phyloP scores from a whole-genome alignment of 2,888 invertebrate genomes.

The Creontiades dilutus region DNA sequence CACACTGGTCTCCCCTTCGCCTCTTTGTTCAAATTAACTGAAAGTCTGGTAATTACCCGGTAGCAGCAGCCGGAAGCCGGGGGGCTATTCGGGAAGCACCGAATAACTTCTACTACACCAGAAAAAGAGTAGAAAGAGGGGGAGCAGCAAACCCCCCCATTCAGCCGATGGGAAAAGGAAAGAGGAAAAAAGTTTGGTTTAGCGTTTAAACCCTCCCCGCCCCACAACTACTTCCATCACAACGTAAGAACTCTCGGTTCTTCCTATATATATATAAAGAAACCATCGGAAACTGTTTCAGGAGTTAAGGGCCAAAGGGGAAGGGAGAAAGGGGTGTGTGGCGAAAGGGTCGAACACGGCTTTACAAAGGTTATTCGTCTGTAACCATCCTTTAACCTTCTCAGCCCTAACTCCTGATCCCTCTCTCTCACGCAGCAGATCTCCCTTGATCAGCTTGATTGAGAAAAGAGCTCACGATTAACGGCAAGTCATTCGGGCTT shows the following conservation, averaged over 20 bases:
- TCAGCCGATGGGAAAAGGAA: conserved; percentile 5
- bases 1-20: neutral
- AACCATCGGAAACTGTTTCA: conserved; percentile 17
- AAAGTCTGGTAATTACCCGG: conserved; percentile 64
- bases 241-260: neutral
- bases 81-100: conserved; percentile 16
- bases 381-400: conserved; percentile 3
- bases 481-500: conserved; percentile 28
- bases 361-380: conserved; percentile 50
- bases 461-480: conserved; percentile 57
- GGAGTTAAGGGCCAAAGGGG: conserved; percentile 22
- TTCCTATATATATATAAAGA: neutral
- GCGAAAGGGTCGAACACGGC: conserved; percentile 45
- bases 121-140: neutral
- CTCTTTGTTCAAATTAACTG: conserved; percentile 66
- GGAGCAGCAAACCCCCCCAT: neutral
- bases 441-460: conserved; percentile 64
- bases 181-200: conserved; percentile 55
- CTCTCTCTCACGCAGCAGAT: neutral
- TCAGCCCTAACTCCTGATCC: neutral
- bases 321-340: neutral
- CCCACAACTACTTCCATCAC: neutral
- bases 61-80: neutral
- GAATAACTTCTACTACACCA: conserved; percentile 48
- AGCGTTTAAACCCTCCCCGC: conserved; percentile 6